A percentile compares a stretch with the other conserved stretches of the same genome.
phyloP scores from a whole-genome alignment of 2,113 vertebrate genomes.

The Lepidiolamprologus cunningtoni region DNA sequence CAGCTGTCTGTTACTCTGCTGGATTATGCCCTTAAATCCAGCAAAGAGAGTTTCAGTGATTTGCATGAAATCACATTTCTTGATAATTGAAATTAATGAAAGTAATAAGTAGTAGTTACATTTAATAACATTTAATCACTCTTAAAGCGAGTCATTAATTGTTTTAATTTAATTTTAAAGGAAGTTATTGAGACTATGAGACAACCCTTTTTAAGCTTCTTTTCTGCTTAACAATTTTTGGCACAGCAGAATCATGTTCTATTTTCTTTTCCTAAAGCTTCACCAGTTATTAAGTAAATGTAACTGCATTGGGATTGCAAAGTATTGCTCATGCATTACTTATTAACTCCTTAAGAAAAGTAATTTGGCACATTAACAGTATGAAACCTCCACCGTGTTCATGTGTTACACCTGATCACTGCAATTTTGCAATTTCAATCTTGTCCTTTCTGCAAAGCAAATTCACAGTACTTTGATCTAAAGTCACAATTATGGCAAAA shows the following conservation, averaged over 20 bases:
- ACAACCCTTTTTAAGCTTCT: not conserved
- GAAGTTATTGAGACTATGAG: not conserved
- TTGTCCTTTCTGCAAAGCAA: not conserved
- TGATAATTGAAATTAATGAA: not conserved
- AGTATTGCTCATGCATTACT: not conserved
- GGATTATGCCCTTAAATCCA: not conserved
- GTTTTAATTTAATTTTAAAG: not conserved
- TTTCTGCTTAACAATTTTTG: not conserved
- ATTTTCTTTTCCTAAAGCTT: not conserved
- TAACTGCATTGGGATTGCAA: not conserved
- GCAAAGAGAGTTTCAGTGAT: not conserved
- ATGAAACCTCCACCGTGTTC: not conserved
- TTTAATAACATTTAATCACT: not conserved
- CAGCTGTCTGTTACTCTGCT: not conserved
- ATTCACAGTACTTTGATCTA: not conserved
- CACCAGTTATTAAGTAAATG: not conserved
- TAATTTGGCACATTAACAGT: not conserved
- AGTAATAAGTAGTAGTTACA: not conserved
- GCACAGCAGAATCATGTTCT: not conserved
- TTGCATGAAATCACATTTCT: not conserved
- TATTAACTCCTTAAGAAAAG: not conserved
- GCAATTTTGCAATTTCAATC: not conserved
- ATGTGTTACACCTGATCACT: not conserved
- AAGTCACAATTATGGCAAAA: not conserved
- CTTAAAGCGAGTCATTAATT: not conserved